Base-by-base conservation (phyloP, 1,140 invertebrate species). In the Macrostomum lignano region DNA sequence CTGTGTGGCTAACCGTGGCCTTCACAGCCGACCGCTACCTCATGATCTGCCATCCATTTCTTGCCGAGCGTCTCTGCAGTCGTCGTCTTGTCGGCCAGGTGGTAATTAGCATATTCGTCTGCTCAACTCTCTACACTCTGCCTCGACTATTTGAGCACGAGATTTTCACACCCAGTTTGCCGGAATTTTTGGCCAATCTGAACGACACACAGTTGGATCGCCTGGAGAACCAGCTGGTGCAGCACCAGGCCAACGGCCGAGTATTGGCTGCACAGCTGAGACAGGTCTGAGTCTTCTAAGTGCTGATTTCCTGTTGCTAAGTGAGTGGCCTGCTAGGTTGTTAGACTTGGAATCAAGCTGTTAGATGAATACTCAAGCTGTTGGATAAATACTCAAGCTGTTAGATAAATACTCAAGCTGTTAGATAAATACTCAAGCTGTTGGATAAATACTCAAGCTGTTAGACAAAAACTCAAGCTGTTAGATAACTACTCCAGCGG, bases 41-140 rank as follows among this genome's bases (percentile, higher is more conserved):
- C 31, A 57, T 57, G 51, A 58, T 58, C 17, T 55, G 54, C 35
- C 51, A 54, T 32, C 55, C 55, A 3, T 59, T 55, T 37, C 43
- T 43, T 25, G 52, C 52, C 2, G 46, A 51, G 30, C 31, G 37
- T 7, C 46, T 48, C 46, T 59, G 55, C 34, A 47, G 43, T 17
- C 32, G 46, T 2, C 40, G 40, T 2, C 25, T 44, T 7, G 52
- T 54, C 0, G 25, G 46, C 7, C 46, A 46, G 33, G 47, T 52
- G 4, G 45, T 54, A 6, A 9, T 48, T 2, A 38, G 34, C 4
- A 28, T 53, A 3, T 46, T 43, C 23, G n/a, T 51, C 6, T 33
- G 32, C 2, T 46, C 48, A 6, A 17, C 48, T 9, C 5, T 48
- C 6, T 52, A 49, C 36, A 52, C 51, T 36, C 41, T 55, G 29